phyloP scores from a whole-genome alignment of 2,113 vertebrate species.

The Rana temporaria region DNA sequence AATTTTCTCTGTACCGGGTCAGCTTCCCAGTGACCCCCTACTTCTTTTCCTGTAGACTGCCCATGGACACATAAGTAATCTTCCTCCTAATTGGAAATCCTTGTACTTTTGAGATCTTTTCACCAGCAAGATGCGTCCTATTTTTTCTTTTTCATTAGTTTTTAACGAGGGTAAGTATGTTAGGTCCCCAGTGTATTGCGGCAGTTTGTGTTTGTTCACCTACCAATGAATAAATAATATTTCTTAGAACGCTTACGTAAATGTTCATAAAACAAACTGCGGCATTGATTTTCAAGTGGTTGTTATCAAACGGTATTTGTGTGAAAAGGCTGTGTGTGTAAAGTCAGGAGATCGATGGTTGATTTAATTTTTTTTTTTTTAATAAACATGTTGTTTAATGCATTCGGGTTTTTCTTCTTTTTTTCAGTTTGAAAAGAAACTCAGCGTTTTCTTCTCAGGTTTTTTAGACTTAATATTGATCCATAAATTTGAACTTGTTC shows the following conservation, averaged over 20 bases:
- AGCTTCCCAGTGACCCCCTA: no score
- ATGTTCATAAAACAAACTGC: constrained; percentile 4
- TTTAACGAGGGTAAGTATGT: not conserved
- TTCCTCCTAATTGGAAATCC: no score
- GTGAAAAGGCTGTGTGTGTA: not conserved
- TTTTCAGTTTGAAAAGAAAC: not conserved
- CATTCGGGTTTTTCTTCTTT: not conserved
- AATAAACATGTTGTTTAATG: constrained; percentile 7
- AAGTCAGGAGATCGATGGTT: not conserved
- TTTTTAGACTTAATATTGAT: constrained; percentile 9
- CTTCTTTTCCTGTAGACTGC: no score
- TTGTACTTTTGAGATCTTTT: no score
- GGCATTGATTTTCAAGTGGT: constrained; percentile 3
- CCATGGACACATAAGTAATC: no score
- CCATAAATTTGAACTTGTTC: not conserved
- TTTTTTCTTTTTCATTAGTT: no score
- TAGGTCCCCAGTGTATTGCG: not conserved
- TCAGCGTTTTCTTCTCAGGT: not conserved
- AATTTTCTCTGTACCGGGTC: no score
- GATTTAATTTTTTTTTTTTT: not conserved
- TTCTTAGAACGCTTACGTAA: not conserved
- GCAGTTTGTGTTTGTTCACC: not conserved
- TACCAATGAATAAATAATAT: constrained; percentile 23
- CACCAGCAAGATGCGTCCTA: no score
- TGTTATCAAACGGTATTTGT: not conserved